Evolutionary conservation across 2,797 vertebrate species (phyloP).

Genomic region (Rhincodon typus): DNA sequence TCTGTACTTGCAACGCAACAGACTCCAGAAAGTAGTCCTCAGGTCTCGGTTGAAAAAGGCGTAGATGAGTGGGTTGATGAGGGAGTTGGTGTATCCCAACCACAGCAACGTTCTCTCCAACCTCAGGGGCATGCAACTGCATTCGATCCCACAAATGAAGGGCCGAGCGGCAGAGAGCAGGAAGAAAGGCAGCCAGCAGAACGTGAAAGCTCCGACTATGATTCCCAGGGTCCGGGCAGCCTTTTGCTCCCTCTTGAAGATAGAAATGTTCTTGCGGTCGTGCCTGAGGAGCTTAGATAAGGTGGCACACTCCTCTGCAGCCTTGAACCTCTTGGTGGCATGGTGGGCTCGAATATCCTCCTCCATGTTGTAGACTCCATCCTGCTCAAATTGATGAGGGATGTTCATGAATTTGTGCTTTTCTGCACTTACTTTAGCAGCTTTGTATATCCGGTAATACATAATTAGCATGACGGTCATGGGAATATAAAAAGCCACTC

Average conservation of each 20-base stretch:
- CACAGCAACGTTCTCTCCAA: constrained; percentile 69
- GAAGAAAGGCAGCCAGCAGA: constrained; percentile 63
- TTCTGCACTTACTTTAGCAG: constrained; percentile 55
- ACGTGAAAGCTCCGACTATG: constrained; percentile 57
- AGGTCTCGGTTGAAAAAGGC: constrained; percentile 81
- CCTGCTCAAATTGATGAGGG: constrained; percentile 49
- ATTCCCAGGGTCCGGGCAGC: constrained; percentile 60
- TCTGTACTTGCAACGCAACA: constrained; percentile 58
- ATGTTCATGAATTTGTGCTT: constrained; percentile 59
- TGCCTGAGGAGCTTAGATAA: constrained; percentile 58
- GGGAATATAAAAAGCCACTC: constrained; percentile 63
- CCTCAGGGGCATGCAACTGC: constrained; percentile 58
- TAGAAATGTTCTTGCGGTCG: constrained; percentile 60
- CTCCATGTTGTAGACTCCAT: constrained; percentile 50
- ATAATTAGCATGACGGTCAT: constrained; percentile 61
- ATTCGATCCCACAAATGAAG: constrained; percentile 56
- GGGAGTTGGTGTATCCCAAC: constrained; percentile 82
- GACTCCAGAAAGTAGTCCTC: constrained; percentile 64
- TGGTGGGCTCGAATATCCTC: constrained; percentile 44
- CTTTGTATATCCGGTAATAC: constrained; percentile 60
- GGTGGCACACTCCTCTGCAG: constrained; percentile 52
- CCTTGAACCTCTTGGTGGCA: constrained; percentile 49
- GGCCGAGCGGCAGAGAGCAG: constrained; percentile 57
- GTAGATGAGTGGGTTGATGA: constrained; percentile 84
- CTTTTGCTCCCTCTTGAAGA: constrained; percentile 63